Percentiles rank a stretch among this genome's conserved stretches.
Conservation (phyloP, 2,113 vertebrate species). For the Colinus virginianus region DNA sequence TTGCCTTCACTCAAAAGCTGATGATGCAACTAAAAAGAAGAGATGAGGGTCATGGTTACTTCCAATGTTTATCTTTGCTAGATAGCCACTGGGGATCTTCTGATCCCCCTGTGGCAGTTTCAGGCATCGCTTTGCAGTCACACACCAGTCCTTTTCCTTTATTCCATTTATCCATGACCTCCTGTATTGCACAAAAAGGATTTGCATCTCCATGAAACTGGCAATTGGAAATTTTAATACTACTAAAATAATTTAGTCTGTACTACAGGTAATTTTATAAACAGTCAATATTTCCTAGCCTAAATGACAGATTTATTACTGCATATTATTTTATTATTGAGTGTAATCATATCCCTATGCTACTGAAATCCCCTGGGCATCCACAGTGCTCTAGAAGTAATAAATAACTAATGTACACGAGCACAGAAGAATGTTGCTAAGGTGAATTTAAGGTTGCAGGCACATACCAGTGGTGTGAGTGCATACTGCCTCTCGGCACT, state of each 20-base stretch:
- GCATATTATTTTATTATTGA: conserved; percentile 71
- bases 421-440: conserved; percentile 45
- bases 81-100: not conserved
- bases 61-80: not conserved
- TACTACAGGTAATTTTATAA: conserved; percentile 66
- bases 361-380: conserved; percentile 62
- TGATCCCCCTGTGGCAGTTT: not conserved
- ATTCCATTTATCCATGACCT: not conserved
- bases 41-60: not conserved
- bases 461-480: conserved; percentile 18
- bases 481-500: conserved; percentile 30
- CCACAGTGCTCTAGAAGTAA: conserved; percentile 36
- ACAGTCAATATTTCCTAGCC: conserved; percentile 68
- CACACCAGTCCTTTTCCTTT: not conserved
- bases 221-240: conserved; percentile 61
- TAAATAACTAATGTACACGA: conserved; percentile 53
- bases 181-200: not conserved
- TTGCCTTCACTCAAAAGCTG: not conserved
- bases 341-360: conserved; percentile 66
- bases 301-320: conserved; percentile 70
- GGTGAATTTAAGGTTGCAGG: conserved; percentile 69
- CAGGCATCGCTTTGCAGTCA: not conserved
- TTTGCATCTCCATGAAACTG: conserved; percentile 27
- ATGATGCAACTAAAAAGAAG: not conserved
- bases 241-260: conserved; percentile 63